phyloP scores from a whole-genome alignment of 1,140 invertebrate species.

The Maniola jurtina region DNA sequence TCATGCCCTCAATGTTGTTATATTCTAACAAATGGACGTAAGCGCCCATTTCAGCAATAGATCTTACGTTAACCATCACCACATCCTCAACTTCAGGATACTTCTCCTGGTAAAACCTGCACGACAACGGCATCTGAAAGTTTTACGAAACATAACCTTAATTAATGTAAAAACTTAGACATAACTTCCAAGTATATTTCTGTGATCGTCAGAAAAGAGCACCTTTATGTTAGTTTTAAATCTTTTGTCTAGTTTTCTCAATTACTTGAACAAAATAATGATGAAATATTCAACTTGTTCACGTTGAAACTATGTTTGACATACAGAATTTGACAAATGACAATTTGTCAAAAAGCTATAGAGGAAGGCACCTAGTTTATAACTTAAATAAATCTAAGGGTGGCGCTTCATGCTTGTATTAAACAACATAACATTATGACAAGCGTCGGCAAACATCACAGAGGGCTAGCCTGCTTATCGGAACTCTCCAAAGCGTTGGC shows the following conservation, averaged over 20 bases:
- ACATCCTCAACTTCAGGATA: conserved; percentile 99
- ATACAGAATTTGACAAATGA: too few species aligned
- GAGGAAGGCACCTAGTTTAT: too few species aligned
- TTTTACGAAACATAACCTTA: conserved; percentile 38
- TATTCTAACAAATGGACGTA: conserved; percentile 99
- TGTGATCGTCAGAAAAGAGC: not conserved
- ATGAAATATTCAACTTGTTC: conserved; percentile 56
- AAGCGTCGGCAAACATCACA: too few species aligned
- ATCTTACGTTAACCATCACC: conserved; percentile 99
- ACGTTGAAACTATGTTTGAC: conserved; percentile 51
- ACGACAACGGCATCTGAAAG: conserved; percentile 93
- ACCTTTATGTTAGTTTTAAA: conserved; percentile 24
- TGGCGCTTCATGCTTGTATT: too few species aligned
- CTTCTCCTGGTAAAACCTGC: conserved; percentile 98
- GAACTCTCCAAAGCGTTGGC: too few species aligned
- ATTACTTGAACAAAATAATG: conserved; percentile 31
- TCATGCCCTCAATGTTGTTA: conserved; percentile 99
- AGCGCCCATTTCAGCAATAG: conserved; percentile 99
- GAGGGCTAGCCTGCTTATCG: too few species aligned
- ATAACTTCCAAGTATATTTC: not conserved
- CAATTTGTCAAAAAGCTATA: too few species aligned
- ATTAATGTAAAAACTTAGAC: conserved; percentile 13
- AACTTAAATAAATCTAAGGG: too few species aligned
- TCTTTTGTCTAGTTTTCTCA: conserved; percentile 25
- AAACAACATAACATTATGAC: too few species aligned